Evolutionary conservation across 2,113 vertebrate genomes (phyloP).

Genomic region (Hippoglossus stenolepis): DNA sequence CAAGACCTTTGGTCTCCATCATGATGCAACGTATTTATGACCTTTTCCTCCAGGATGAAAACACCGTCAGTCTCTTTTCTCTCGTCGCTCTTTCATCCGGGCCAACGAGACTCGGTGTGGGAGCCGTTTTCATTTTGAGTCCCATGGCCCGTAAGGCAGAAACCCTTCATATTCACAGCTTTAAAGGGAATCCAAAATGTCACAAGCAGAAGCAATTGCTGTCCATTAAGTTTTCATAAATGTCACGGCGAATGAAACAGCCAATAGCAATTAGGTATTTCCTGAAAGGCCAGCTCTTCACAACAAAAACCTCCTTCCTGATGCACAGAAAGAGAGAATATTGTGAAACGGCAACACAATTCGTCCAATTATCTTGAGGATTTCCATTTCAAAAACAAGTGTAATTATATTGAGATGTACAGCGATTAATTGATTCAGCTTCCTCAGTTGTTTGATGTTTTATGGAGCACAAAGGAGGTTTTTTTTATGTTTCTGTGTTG

Average conservation of each 20-base stretch:
- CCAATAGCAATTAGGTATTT: conserved; percentile 63
- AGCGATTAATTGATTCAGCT: not conserved
- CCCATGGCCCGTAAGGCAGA: conserved; percentile 65
- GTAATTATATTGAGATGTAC: not conserved
- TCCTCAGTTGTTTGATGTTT: not conserved
- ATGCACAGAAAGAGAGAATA: conserved; percentile 5
- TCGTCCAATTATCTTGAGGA: not conserved
- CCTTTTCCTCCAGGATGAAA: conserved; percentile 78
- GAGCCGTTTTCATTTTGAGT: conserved; percentile 71
- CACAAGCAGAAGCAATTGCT: conserved; percentile 67
- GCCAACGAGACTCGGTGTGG: conserved; percentile 64
- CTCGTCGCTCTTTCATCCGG: conserved; percentile 73
- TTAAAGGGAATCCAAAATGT: conserved; percentile 80
- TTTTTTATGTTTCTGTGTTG: not conserved
- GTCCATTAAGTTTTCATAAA: conserved; percentile 81
- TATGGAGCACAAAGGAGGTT: not conserved
- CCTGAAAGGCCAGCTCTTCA: conserved; percentile 54
- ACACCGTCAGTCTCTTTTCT: conserved; percentile 62
- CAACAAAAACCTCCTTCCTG: conserved; percentile 29
- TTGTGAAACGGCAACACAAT: not conserved
- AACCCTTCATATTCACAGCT: conserved; percentile 63
- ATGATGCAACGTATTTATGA: conserved; percentile 71
- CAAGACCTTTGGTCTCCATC: conserved; percentile 49
- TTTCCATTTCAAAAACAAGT: conserved; percentile 11
- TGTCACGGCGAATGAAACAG: conserved; percentile 62